Conservation (phyloP, 2,797 vertebrate genomes). For the Anguilla megastoma region DNA sequence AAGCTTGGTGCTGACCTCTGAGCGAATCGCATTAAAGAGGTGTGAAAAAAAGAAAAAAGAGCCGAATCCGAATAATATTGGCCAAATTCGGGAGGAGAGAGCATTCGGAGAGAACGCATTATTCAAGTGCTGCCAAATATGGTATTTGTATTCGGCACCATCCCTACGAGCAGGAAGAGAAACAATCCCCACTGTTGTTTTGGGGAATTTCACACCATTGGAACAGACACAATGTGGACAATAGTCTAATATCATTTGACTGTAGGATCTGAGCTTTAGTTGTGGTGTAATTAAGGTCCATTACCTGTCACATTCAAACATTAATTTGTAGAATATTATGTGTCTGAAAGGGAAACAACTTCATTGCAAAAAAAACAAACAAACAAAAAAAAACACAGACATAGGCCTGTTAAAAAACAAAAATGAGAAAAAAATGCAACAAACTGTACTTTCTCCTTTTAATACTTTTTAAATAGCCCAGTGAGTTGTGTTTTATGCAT, state of each 20-base stretch:
- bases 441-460: background rate
- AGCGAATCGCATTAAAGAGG: too few species aligned
- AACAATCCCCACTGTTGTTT: constrained; percentile 24
- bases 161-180: constrained; percentile 8
- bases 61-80: too few species aligned
- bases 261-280: background rate
- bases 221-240: background rate
- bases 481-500: constrained; percentile 66
- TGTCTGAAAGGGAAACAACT: background rate
- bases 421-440: background rate
- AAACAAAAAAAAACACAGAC: background rate
- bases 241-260: background rate
- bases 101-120: too few species aligned
- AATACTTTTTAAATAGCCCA: constrained; percentile 7
- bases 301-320: constrained; percentile 39
- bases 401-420: background rate
- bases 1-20: too few species aligned
- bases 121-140: too few species aligned
- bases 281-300: constrained; percentile 35
- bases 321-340: constrained; percentile 31
- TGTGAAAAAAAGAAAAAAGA: too few species aligned
- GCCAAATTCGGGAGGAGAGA: too few species aligned
- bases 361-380: background rate
- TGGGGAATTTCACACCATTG: background rate
- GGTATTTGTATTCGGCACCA: too few species aligned